Evolutionary conservation across 2,113 vertebrate species (phyloP).

Genomic region (Scortum barcoo): DNA sequence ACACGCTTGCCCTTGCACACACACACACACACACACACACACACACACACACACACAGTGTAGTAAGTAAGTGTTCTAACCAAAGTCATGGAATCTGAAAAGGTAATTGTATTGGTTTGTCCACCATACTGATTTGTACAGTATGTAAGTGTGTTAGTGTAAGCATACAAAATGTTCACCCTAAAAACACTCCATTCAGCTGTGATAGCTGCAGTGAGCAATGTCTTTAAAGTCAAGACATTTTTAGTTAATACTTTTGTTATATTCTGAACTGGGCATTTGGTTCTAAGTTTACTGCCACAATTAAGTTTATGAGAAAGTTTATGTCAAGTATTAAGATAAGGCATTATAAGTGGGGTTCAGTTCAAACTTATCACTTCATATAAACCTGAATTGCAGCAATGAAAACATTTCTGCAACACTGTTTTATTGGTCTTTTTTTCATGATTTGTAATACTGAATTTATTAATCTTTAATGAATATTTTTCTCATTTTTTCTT

Average conservation of each 20-base stretch:
- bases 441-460: no score
- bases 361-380: not conserved
- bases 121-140: no score
- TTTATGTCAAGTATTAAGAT: constrained; percentile 9
- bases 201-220: not conserved
- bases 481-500: not conserved
- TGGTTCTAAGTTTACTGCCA: not conserved
- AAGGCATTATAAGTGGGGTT: not conserved
- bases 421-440: not conserved
- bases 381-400: not conserved
- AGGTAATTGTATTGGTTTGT: constrained; percentile 18
- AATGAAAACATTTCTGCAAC: not conserved
- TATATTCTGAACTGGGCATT: not conserved
- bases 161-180: not conserved
- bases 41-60: constrained; percentile 16
- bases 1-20: not conserved
- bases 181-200: not conserved
- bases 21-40: constrained; percentile 2
- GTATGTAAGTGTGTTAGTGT: constrained; percentile 1
- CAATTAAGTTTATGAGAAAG: not conserved
- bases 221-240: not conserved
- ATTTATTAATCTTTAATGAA: not conserved
- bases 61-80: constrained; percentile 3
- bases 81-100: constrained; percentile 20
- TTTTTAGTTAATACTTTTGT: not conserved